These are phyloP conservation scores for Butorides virescens DNA, from an alignment of 2,113 vertebrate species.

Conservation along the genomic window DNA sequence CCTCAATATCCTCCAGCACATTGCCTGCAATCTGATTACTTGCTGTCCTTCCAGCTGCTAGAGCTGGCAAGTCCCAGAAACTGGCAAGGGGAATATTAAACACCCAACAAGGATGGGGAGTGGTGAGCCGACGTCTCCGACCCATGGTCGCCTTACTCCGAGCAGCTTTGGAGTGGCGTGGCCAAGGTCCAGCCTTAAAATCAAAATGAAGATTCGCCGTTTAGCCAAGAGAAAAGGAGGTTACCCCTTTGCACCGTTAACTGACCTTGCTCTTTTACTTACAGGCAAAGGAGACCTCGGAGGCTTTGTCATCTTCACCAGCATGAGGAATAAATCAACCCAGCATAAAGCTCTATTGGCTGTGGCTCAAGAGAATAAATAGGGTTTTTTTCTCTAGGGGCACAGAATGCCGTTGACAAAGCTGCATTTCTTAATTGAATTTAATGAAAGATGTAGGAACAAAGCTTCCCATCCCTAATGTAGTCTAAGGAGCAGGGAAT, in stretches of 20 bases:
- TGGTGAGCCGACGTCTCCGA: neutral
- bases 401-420: neutral
- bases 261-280: conserved; percentile 49
- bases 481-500: neutral
- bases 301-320: conserved; percentile 57
- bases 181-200: neutral
- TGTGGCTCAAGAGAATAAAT: conserved; percentile 23
- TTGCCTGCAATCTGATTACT: conserved; percentile 59
- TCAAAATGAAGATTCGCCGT: conserved; percentile 51
- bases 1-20: conserved; percentile 40
- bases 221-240: conserved; percentile 40
- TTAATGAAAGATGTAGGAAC: conserved; percentile 43
- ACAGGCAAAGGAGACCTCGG: neutral
- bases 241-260: conserved; percentile 18
- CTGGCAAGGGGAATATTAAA: conserved; percentile 10
- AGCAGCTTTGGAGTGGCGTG: neutral
- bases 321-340: conserved; percentile 60
- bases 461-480: conserved; percentile 7
- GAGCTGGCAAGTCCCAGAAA: neutral
- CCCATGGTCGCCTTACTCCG: neutral
- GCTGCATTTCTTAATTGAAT: conserved; percentile 65
- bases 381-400: neutral
- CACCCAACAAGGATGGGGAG: neutral
- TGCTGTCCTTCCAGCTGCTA: conserved; percentile 33
- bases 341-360: neutral